phyloP scores from a whole-genome alignment of 2,113 vertebrate genomes.

The Seriola quinqueradiata region DNA sequence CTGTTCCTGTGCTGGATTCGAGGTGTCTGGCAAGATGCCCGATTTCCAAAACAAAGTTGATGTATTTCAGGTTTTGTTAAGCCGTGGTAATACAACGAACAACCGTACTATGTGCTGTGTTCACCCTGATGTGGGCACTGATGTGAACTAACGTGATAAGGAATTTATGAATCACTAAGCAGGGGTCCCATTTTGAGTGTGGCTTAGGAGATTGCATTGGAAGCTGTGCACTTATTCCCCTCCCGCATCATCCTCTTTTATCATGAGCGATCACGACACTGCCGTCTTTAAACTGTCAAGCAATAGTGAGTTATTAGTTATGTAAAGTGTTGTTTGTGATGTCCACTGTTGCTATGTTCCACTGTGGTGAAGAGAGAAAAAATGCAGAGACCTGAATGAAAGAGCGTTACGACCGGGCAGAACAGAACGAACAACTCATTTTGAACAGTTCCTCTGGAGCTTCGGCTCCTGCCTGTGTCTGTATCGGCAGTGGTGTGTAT shows the following conservation, averaged over 20 bases:
- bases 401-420: neutral
- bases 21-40: constrained; percentile 64
- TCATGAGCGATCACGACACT: neutral
- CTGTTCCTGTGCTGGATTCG: constrained; percentile 56
- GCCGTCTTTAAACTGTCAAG: no score
- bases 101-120: neutral
- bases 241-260: neutral
- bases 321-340: constrained; percentile 4
- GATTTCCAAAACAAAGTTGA: constrained; percentile 18
- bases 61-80: neutral
- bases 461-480: neutral
- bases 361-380: neutral
- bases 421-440: neutral
- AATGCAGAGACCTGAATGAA: constrained; percentile 3
- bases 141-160: neutral
- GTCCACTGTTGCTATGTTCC: constrained; percentile 40
- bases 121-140: neutral
- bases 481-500: neutral
- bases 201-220: neutral
- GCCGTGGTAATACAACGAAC: neutral
- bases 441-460: constrained; percentile 1
- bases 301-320: neutral
- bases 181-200: constrained; percentile 7
- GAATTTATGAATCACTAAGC: neutral
- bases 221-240: neutral